Evolutionary conservation across 64 coral and sea anemone species (phyloP), one percentile per base, ranked within the genome.

Genomic region (Astreopora myriophthalma): DNA sequence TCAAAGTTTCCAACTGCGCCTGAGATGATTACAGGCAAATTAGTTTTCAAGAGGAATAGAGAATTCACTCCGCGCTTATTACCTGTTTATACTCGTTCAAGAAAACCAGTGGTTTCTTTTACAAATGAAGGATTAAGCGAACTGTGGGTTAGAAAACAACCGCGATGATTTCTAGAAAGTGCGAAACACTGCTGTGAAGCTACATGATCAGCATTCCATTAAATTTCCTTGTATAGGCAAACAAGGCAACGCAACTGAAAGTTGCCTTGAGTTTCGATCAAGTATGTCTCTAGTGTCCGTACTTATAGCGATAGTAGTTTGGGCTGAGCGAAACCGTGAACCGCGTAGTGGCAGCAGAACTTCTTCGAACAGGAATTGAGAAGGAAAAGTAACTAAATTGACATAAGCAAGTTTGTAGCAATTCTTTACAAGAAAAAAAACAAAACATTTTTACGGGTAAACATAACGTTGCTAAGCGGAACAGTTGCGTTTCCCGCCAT

Each of bases 1-100:
- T 69, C 65, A 46, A 71, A 55, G 60, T 51, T 71, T 80, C 89
- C 76, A 81, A 91, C 89, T 91, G 89, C 5, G 89, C 33, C 37
- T 72, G 35, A 78, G 38, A 39, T 67, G 87, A 48, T 79, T 75
- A 68, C 26, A 37, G 63, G 65, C 79, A 83, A 83, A 83, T 83
- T 83, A 83, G 79, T 83, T 83, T 83, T 65, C 57, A 26, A 3
- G 57, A 63, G 19, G 51, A 34, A 83, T 10, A 34, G 48, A 83
- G 57, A 64, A 64, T 64, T 64, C 79, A 38, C 33, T 60, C 52
- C 32, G 65, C 55, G 52, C 6, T 23, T 83, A 37, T 64, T 64
- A 22, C 20, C 3, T 83, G 29, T 83, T 83, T 61, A 64, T n/a
- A 83, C 7, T 20, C 20, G 31, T 20, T 65, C 9, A 14, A 17